Percentiles rank a stretch among this genome's conserved stretches.
Evolutionary conservation across 2,888 invertebrate species (phyloP).

Genomic region (Dione vanillae): DNA sequence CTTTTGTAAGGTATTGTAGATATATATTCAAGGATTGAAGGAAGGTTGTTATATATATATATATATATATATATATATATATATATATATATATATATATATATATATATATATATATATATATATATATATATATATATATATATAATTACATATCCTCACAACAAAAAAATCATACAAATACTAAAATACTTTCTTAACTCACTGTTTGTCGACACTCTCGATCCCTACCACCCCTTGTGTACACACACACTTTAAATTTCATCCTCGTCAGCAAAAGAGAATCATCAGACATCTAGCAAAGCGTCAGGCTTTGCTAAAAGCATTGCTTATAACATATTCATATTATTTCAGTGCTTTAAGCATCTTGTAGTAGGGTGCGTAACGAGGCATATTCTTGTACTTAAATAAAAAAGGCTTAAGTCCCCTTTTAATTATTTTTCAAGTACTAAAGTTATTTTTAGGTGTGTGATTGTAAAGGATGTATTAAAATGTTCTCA

Average conservation of each 20-base stretch:
- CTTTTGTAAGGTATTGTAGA: too few relatives aligned
- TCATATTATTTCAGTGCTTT: slow-evolving; percentile 27
- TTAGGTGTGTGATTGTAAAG: slow-evolving; percentile 3
- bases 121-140: too few relatives aligned
- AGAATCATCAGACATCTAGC: slow-evolving; percentile 27
- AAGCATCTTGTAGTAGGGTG: slow-evolving; percentile 28
- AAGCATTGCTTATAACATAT: slow-evolving; percentile 28
- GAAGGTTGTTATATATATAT: too few relatives aligned
- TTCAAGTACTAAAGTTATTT: slow-evolving; percentile 28
- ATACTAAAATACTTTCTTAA: slow-evolving; percentile 55
- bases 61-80: too few relatives aligned
- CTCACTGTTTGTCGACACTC: slow-evolving; percentile 63
- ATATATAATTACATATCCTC: too few relatives aligned
- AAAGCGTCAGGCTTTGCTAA: slow-evolving; percentile 31
- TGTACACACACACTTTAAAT: slow-evolving; percentile 33
- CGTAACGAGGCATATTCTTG: slow-evolving; percentile 36
- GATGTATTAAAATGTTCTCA: slow-evolving; percentile 14
- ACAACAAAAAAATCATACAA: slow-evolving; percentile 56
- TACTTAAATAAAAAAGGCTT: slow-evolving; percentile 22
- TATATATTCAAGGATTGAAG: too few relatives aligned
- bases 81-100: too few relatives aligned
- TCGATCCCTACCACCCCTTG: slow-evolving; percentile 43
- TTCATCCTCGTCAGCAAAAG: slow-evolving; percentile 27
- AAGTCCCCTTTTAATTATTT: slow-evolving; percentile 29
- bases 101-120: too few relatives aligned